Base-by-base conservation (phyloP, 2,797 vertebrate species). In the Arremon brunneinucha region DNA sequence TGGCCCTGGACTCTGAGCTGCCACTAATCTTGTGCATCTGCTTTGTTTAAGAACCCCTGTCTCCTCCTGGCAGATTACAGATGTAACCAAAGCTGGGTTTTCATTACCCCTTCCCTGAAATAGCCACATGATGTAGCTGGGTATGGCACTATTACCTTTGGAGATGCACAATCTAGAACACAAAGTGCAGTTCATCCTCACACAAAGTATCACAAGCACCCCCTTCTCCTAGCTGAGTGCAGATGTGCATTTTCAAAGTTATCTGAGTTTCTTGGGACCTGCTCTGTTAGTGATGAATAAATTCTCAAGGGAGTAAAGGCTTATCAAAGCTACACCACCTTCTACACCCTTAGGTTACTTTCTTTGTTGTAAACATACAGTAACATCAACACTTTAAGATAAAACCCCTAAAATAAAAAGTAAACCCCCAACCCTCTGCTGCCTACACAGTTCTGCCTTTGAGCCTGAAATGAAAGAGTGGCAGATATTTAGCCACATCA, bases 1-100 rank as follows among this genome's bases (percentile, higher is more conserved):
- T 68, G 85, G 71, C 93, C 80, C 80, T 96, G 95, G 70, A 96
- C 93, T 93, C 89, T 91, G 85, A 92, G 89, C 91, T 92, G 75
- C 57, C 75, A 52, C 63, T 91, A 91, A 87, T 44, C 85, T 60
- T 63, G 30, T 35, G 27, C 9, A 41, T 63, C 41, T 72, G 43
- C 35, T 93, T 88, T 53, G 49, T 78, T 89, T 49, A 63, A 79
- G 59, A 86, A 22, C 32, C 30, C 12, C 7, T 34, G 26, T 65
- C 89, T 85, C 55, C 22, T 65, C 67, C 70, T 79, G 67, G 70
- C 49, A 95, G 89, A 82, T 78, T 81, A 71, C 9, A 9, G 30
- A 37, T 46, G 72, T 83, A 88, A 90, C 84, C 60, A 84, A 75
- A 92, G 44, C 82, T 63, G 50, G 47, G 39, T 85, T 93, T 89